phyloP scores from a whole-genome alignment of 2,888 invertebrate genomes.

The Bellardia bayeri region DNA sequence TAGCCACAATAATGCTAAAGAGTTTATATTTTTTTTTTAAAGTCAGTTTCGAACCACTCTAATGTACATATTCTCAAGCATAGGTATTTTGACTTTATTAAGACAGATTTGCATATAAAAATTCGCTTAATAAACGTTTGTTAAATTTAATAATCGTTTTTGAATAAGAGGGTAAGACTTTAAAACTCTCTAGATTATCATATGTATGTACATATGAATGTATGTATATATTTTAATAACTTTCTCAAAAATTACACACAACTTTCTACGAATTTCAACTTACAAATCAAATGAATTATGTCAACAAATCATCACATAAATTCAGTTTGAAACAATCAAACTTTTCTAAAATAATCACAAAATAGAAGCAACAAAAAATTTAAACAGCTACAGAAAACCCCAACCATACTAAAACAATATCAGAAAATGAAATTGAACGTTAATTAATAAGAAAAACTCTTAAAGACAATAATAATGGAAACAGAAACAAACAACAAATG shows the following conservation, averaged over 20 bases:
- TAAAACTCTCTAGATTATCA: not conserved
- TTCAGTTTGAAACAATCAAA: conserved; percentile 10
- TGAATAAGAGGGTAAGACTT: too few species aligned
- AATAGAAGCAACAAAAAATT: not conserved
- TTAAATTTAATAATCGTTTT: too few species aligned
- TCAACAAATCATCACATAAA: not conserved
- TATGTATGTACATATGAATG: too few species aligned
- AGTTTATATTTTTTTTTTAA: too few species aligned
- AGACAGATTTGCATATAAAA: too few species aligned
- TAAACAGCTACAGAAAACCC: conserved; percentile 6
- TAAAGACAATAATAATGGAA: conserved; percentile 28
- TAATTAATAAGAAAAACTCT: conserved; percentile 58
- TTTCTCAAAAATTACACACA: not conserved
- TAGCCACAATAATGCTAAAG: too few species aligned
- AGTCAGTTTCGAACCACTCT: too few species aligned
- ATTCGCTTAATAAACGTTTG: too few species aligned
- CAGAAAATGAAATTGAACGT: conserved; percentile 34
- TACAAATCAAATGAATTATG: conserved; percentile 20
- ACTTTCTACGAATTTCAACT: not conserved
- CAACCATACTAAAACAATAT: conserved; percentile 31
- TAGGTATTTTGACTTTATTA: too few species aligned
- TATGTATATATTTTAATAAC: not conserved
- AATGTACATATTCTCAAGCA: too few species aligned
- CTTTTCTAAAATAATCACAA: not conserved
- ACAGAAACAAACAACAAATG: conserved; percentile 3